phyloP scores from a whole-genome alignment of 2,888 invertebrate genomes.

The Cancer borealis region DNA sequence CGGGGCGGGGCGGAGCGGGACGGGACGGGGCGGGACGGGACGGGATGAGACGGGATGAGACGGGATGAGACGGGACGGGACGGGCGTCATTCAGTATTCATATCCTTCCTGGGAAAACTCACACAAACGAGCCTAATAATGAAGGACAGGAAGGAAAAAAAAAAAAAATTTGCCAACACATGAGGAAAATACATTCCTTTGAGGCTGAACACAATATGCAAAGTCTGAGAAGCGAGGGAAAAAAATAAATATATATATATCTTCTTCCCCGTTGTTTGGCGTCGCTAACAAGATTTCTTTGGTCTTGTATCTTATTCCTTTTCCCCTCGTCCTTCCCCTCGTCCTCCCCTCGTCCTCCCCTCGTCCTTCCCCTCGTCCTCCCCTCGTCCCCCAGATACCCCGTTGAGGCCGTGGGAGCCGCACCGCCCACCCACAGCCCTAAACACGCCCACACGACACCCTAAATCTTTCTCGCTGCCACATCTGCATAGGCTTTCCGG shows the following conservation, averaged over 20 bases:
- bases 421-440: neutral
- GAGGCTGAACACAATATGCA: neutral
- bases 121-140: neutral
- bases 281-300: neutral
- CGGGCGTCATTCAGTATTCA: neutral
- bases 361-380: too few relatives aligned
- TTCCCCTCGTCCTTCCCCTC: neutral
- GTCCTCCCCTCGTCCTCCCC: too few relatives aligned
- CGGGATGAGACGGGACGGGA: too few relatives aligned
- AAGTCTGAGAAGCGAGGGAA: neutral
- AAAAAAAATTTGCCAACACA: neutral
- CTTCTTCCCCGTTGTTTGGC: conserved; percentile 16
- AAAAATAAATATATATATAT: neutral
- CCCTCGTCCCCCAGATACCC: too few relatives aligned
- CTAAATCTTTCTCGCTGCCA: neutral
- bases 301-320: neutral
- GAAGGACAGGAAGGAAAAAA: neutral
- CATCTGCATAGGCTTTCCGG: neutral
- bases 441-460: neutral
- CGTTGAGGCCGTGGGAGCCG: neutral
- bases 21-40: too few relatives aligned
- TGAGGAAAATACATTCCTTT: neutral
- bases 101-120: neutral
- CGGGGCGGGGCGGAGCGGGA: too few relatives aligned
- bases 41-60: too few relatives aligned